These are phyloP conservation scores for Lipophrys pholis DNA, from an alignment of 2,113 vertebrate genomes.

Conservation along the genomic window DNA sequence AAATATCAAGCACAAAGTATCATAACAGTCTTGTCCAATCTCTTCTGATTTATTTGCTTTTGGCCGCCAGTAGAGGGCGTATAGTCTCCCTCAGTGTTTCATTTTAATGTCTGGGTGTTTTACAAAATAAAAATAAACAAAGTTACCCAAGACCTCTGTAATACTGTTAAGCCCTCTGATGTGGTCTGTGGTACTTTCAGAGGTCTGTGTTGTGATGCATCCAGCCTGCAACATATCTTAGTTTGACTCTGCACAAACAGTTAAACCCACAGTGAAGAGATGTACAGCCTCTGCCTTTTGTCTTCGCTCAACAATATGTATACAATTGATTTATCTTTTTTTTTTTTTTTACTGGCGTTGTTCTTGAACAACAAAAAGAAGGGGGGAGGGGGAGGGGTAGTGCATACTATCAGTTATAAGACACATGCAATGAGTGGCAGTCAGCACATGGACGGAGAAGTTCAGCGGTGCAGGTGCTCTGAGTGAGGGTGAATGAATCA, in stretches of 20 bases:
- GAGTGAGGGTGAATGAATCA: conserved; percentile 27
- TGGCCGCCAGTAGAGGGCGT: conserved; percentile 75
- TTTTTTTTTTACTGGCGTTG: not conserved
- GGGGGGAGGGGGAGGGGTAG: not conserved
- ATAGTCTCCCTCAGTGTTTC: conserved; percentile 49
- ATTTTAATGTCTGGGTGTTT: conserved; percentile 15
- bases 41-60: conserved; percentile 12
- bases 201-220: conserved; percentile 33
- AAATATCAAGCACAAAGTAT: conserved; percentile 1
- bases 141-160: conserved; percentile 57
- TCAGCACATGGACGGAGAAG: conserved; percentile 9
- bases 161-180: conserved; percentile 60
- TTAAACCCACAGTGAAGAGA: conserved; percentile 30
- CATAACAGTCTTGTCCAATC: not conserved
- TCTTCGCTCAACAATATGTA: conserved; percentile 27
- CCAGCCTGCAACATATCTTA: conserved; percentile 1
- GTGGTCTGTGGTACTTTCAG: conserved; percentile 45
- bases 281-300: conserved; percentile 29
- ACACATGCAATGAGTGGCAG: not conserved
- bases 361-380: conserved; percentile 9
- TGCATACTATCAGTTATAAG: not conserved
- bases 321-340: not conserved
- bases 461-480: conserved; percentile 15
- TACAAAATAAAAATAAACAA: too few relatives aligned
- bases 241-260: not conserved